Evolutionary conservation across 2,113 vertebrate species (phyloP).

Genomic region (Apus apus): DNA sequence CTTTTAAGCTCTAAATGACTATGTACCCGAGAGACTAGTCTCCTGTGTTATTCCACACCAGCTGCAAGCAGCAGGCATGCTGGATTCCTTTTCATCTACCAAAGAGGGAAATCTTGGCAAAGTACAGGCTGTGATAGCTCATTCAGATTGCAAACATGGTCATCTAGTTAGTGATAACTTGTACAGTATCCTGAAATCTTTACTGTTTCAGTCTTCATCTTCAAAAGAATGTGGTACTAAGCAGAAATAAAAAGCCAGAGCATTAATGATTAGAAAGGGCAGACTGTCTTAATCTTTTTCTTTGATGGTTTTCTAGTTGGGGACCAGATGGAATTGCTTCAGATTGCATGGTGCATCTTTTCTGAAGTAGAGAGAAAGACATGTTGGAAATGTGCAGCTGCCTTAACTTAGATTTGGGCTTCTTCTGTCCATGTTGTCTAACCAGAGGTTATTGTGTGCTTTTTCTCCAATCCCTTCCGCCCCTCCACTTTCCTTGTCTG

Average conservation of each 20-base stretch:
- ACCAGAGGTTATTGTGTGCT: neutral
- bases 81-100: slow-evolving; percentile 20
- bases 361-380: neutral
- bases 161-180: neutral
- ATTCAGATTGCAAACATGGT: neutral
- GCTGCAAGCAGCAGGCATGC: neutral
- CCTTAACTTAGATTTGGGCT: neutral
- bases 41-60: neutral
- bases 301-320: slow-evolving; percentile 21
- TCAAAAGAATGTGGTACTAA: neutral
- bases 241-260: neutral
- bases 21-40: neutral
- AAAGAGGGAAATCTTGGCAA: slow-evolving; percentile 9
- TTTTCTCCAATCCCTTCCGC: neutral
- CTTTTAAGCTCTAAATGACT: neutral
- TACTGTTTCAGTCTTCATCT: slow-evolving; percentile 18
- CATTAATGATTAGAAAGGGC: neutral
- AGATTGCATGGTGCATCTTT: neutral
- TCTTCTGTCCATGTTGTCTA: neutral
- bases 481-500: neutral
- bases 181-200: neutral
- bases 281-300: neutral
- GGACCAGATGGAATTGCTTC: neutral
- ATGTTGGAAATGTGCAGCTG: neutral
- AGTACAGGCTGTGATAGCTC: neutral